Evolutionary conservation across 1,140 invertebrate species (phyloP), one percentile per base, ranked within the genome.

Genomic region (Brachionus sp.): DNA sequence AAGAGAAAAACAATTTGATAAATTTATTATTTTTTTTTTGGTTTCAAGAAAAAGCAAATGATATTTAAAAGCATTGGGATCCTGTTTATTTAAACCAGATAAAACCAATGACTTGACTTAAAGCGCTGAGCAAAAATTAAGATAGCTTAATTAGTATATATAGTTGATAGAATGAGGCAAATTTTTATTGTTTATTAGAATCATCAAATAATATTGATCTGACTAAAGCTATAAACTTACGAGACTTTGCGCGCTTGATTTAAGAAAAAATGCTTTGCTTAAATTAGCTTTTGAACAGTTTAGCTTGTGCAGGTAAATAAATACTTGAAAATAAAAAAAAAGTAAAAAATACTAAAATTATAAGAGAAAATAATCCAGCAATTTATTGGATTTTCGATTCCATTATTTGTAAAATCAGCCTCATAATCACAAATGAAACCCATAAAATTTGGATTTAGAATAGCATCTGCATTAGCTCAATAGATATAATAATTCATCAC

Each of bases 31-130:
- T 57, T 37, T 37, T 12, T 37, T 37, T 70, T 73, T 75, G 44
- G n/a, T n/a, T 19, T 23, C 46, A 46, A 19, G 44, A 46, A 23
- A 46, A 75, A 75, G 23, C 70, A 75, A 75, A 75, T 75, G 70
- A 75, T 75, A 75, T 75, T 75, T 75, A 35, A 35, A 66, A 37
- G 23, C 1, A 37, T 70, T 64, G 10, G 66, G 66, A 70, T 70
- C 66, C 66, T 70, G 66, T 70, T 70, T 70, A 70, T 70, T 70
- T 70, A 70, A 70, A 37, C 66, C 66, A 70, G 66, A 70, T 70
- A 70, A 70, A 70, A 37, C 7, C 16, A 70, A 39, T 35, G 37
- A 70, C 37, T 70, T 70, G 33, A 12, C 16, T 37, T 35, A 70
- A 35, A 37, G 33, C 37, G 16, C 66, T 33, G 37, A 19, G n/a